Conservation (phyloP, 2,113 vertebrate genomes). For the Theropithecus gelada region DNA sequence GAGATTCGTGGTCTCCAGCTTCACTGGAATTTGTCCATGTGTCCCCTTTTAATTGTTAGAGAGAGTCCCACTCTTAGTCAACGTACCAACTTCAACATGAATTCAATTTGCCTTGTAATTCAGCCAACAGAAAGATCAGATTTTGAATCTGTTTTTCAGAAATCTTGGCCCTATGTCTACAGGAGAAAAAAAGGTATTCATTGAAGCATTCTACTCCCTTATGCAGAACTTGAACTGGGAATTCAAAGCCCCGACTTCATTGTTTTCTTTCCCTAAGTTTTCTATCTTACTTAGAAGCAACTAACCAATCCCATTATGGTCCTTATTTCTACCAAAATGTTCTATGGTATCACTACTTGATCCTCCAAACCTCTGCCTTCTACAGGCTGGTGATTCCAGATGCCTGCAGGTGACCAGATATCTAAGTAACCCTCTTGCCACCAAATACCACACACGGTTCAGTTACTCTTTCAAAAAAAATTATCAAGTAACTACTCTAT, state of each 20-base stretch:
- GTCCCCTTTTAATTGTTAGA: neutral
- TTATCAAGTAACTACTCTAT: neutral
- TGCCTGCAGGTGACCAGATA: neutral
- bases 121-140: neutral
- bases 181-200: neutral
- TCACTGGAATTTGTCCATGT: neutral
- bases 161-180: neutral
- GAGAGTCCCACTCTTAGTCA: neutral
- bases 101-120: constrained; percentile 29
- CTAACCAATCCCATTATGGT: neutral
- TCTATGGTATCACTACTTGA: neutral
- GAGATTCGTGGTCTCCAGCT: neutral
- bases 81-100: neutral
- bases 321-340: neutral
- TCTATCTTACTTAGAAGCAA: constrained; percentile 22
- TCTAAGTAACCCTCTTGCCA: neutral
- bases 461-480: neutral
- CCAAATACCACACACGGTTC: neutral
- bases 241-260: constrained; percentile 29
- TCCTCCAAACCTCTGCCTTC: neutral
- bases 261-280: neutral
- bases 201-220: neutral
- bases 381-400: neutral
- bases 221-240: neutral
- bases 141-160: neutral